Conservation (phyloP, 1,140 invertebrate genomes). For the Elymnias hypermnestra region DNA sequence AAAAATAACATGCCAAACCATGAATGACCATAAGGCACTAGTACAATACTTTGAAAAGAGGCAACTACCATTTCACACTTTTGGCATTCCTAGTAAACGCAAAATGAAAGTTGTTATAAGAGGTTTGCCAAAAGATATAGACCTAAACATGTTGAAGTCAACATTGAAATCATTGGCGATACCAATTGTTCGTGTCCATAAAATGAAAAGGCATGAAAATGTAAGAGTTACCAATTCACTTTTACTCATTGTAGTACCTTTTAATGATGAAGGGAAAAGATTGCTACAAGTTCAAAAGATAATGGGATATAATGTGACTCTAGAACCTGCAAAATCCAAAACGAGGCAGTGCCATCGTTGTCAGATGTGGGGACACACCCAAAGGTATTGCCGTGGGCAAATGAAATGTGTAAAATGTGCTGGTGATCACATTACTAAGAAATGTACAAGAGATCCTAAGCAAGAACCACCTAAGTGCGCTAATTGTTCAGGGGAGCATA, state of each 20-base stretch:
- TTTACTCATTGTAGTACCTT: slow-evolving; percentile 36
- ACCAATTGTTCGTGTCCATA: slow-evolving; percentile 39
- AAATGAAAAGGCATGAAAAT: slow-evolving; percentile 31
- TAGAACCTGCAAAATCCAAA: slow-evolving; percentile 34
- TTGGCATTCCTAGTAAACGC: slow-evolving; percentile 33
- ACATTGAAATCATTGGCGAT: slow-evolving; percentile 30
- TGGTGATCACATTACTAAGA: slow-evolving; percentile 34
- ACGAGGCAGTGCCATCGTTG: slow-evolving; percentile 42
- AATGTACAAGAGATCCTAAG: slow-evolving; percentile 30
- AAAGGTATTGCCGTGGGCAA: slow-evolving; percentile 42
- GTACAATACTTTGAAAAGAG: slow-evolving; percentile 39
- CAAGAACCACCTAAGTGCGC: slow-evolving; percentile 44
- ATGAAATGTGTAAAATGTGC: slow-evolving; percentile 49
- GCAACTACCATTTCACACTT: slow-evolving; percentile 46
- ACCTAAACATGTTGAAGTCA: slow-evolving; percentile 30
- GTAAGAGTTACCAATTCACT: slow-evolving; percentile 23
- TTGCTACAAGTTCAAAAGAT: slow-evolving; percentile 33
- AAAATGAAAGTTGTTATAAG: slow-evolving; percentile 47
- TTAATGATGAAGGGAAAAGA: slow-evolving; percentile 31
- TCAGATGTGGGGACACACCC: slow-evolving; percentile 51
- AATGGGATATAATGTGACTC: slow-evolving; percentile 28
- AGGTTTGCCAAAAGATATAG: slow-evolving; percentile 31
- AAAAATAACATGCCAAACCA: slow-evolving; percentile 33
- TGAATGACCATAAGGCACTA: slow-evolving; percentile 34
- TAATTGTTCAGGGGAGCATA: slow-evolving; percentile 46